A percentile compares a stretch with the other conserved stretches of the same genome.
These are phyloP conservation scores for Holotrichia oblita DNA, from an alignment of 1,140 invertebrate species.

Conservation along the genomic window DNA sequence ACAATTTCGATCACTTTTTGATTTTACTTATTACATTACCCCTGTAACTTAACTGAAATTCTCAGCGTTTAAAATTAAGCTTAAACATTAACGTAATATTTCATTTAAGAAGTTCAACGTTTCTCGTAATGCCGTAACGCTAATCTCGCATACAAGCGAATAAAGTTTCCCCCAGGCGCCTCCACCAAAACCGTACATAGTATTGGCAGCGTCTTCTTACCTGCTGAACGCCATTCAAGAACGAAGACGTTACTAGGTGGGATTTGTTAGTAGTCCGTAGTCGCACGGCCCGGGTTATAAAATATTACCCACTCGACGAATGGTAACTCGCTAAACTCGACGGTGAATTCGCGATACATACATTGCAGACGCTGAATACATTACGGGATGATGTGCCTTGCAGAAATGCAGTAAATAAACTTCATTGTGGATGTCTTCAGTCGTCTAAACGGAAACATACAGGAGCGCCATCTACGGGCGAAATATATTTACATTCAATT, in stretches of 20 bases:
- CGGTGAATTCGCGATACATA: not conserved
- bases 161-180: not conserved
- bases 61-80: not conserved
- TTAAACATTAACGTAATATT: not conserved
- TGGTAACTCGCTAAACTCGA: not conserved
- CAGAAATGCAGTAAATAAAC: slow-evolving; percentile 7
- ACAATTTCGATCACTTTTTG: too few relatives aligned
- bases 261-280: not conserved
- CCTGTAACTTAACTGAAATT: too few relatives aligned
- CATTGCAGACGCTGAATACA: slow-evolving; percentile 1
- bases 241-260: not conserved
- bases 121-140: not conserved
- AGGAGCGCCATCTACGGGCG: too few relatives aligned
- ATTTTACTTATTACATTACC: too few relatives aligned
- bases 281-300: not conserved
- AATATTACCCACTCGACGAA: not conserved
- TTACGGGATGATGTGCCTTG: not conserved
- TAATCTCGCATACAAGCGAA: not conserved
- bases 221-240: not conserved
- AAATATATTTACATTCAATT: not conserved
- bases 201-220: not conserved
- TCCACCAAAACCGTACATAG: not conserved
- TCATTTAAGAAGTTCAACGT: not conserved
- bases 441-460: too few relatives aligned
- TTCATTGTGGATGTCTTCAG: not conserved